These are phyloP conservation scores for Leucosticte australis DNA, from an alignment of 2,113 vertebrate genomes.

Conservation along the genomic window DNA sequence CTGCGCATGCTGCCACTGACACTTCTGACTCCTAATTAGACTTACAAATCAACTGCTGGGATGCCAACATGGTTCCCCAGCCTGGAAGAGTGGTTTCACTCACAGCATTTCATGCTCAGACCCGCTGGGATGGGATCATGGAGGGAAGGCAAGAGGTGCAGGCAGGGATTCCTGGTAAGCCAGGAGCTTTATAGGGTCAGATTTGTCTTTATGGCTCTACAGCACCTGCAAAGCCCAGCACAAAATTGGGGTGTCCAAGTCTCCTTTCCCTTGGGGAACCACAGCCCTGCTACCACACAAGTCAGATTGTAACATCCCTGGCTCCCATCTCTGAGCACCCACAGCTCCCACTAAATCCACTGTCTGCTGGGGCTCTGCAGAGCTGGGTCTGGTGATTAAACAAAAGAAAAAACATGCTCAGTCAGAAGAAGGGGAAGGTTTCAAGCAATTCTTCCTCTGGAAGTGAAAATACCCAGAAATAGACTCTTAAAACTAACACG, in stretches of 20 bases:
- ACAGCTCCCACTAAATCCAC: neutral
- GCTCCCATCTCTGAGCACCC: rapidly evolving
- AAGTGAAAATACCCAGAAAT: conserved; percentile 36
- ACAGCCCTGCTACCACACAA: neutral
- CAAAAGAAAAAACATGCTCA: neutral
- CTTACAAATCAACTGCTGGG: conserved; percentile 7
- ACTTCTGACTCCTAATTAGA: conserved; percentile 40
- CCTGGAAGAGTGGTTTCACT: neutral
- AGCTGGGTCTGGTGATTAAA: neutral
- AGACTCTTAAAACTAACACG: conserved; percentile 7
- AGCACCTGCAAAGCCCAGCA: neutral
- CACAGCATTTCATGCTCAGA: neutral
- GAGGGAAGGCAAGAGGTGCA: neutral
- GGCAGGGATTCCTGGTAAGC: neutral
- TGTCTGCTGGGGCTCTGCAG: neutral
- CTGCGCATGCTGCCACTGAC: conserved; percentile 9
- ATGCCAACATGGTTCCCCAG: neutral
- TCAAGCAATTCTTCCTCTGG: conserved; percentile 1
- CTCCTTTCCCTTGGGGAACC: neutral
- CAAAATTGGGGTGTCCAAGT: neutral
- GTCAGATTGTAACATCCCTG: neutral
- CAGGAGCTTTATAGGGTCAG: neutral
- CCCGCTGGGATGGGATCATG: rapidly evolving
- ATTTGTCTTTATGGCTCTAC: neutral
- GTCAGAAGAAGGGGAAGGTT: neutral